Conservation (phyloP, 2,113 vertebrate genomes). For the Picathartes gymnocephalus region DNA sequence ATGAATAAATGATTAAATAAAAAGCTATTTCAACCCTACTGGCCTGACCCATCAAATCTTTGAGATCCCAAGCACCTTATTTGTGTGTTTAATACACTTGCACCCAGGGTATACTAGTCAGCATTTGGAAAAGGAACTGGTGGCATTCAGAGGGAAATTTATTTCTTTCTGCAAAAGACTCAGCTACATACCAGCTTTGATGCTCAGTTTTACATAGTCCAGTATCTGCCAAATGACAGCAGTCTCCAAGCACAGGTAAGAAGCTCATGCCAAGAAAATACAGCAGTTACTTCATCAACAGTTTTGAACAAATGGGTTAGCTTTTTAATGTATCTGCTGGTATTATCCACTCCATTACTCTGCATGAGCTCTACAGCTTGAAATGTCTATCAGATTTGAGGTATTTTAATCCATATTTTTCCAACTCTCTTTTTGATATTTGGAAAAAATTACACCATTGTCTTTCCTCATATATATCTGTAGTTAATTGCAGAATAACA, state of each 20-base stretch:
- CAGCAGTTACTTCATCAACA: background rate
- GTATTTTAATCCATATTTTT: background rate
- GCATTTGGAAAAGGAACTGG: background rate
- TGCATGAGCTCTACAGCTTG: background rate
- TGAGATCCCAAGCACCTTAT: background rate
- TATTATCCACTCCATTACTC: background rate
- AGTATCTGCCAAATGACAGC: background rate
- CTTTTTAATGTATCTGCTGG: background rate
- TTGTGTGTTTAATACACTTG: background rate
- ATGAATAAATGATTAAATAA: background rate
- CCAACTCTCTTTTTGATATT: background rate
- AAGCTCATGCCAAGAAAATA: background rate
- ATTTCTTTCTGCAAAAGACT: background rate
- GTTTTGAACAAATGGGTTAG: background rate
- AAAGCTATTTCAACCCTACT: background rate
- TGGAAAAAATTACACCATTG: background rate
- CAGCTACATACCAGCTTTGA: background rate
- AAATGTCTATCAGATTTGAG: background rate
- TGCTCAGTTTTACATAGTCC: background rate
- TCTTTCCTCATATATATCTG: background rate
- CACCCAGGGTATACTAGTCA: background rate
- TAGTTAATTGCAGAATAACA: background rate
- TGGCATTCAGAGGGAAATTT: background rate
- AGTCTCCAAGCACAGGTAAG: background rate
- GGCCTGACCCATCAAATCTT: background rate